A percentile compares a stretch with the other conserved stretches of the same genome.
These are phyloP conservation scores for Oreochromis niloticus DNA, from an alignment of 2,113 vertebrate species.

Conservation along the genomic window DNA sequence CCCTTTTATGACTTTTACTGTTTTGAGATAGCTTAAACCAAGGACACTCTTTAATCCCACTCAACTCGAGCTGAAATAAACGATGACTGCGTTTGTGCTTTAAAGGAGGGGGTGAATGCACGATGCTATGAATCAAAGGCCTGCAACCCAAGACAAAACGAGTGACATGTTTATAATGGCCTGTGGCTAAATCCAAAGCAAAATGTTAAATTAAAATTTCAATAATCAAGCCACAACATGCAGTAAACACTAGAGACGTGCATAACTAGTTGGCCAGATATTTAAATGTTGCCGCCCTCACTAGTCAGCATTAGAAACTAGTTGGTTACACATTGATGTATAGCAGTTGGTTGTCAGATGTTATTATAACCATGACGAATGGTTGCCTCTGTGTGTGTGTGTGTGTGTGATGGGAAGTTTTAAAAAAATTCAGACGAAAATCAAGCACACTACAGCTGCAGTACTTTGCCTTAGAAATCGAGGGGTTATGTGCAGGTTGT, in stretches of 20 bases:
- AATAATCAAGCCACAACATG: background rate
- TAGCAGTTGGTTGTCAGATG: background rate
- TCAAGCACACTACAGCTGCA: background rate
- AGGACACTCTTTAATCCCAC: background rate
- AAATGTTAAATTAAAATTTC: background rate
- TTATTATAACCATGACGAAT: background rate
- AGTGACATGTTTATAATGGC: background rate
- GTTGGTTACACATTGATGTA: background rate
- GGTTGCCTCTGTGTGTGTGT: background rate
- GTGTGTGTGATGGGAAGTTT: background rate
- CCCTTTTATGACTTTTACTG: background rate
- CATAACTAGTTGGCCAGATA: background rate
- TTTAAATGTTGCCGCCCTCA: background rate
- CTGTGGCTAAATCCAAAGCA: background rate
- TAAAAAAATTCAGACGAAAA: background rate
- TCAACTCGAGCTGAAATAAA: background rate
- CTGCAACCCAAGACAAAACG: background rate
- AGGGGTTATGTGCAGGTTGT: background rate
- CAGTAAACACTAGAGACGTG: background rate
- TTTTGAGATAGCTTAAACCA: background rate
- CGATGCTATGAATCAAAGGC: background rate
- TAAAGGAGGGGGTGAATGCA: accelerated
- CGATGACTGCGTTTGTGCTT: background rate
- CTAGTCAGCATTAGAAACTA: background rate
- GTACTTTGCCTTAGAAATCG: background rate